Conservation (phyloP, 2,113 vertebrate species). For the Poecilia latipinna region DNA sequence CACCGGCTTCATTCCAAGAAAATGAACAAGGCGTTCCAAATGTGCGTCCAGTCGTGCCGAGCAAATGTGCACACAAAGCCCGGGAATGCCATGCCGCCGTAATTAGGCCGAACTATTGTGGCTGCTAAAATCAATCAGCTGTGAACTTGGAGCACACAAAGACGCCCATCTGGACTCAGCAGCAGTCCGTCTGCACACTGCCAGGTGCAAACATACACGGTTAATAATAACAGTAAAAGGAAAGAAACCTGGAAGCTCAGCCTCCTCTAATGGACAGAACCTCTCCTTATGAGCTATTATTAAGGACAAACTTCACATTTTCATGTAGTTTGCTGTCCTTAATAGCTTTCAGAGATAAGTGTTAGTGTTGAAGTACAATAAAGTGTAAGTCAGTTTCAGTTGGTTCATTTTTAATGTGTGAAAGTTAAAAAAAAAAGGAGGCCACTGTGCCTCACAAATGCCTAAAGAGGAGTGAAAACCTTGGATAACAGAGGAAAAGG, state of each 20-base stretch:
- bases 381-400: too few species aligned
- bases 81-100: conserved; percentile 1
- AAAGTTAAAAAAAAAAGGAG: background rate
- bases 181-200: conserved; percentile 22
- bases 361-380: too few species aligned
- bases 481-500: too few species aligned
- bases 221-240: background rate
- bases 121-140: conserved; percentile 30
- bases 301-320: background rate
- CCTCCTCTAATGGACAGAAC: background rate
- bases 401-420: background rate
- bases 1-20: background rate
- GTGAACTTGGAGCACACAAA: conserved; percentile 15
- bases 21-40: background rate
- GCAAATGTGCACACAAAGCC: background rate
- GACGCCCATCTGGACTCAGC: conserved; percentile 13
- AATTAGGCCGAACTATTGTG: conserved; percentile 17
- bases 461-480: too few species aligned
- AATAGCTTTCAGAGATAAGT: too few species aligned
- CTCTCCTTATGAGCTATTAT: background rate
- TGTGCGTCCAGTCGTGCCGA: background rate
- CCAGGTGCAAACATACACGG: conserved; percentile 18
- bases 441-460: too few species aligned
- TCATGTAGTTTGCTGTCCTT: too few species aligned
- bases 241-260: background rate